Conservation (phyloP, 2,113 vertebrate genomes). For the Lepus europaeus region DNA sequence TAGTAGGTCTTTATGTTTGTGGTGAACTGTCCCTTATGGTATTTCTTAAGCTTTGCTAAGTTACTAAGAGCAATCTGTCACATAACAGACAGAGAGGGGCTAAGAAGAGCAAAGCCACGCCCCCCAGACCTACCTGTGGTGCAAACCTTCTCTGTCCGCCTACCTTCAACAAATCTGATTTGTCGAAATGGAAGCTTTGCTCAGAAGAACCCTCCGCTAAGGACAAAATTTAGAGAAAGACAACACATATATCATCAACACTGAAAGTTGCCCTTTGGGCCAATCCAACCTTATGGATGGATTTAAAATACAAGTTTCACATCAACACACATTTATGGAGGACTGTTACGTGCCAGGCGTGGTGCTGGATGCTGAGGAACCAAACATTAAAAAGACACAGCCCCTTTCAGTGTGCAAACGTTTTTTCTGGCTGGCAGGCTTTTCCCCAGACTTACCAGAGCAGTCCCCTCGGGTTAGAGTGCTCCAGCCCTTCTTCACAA, state of each 20-base stretch:
- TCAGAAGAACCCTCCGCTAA: constrained; percentile 6
- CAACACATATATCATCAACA: neutral
- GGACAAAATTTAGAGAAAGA: constrained; percentile 38
- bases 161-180: constrained; percentile 6
- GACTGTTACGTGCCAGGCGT: neutral
- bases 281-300: constrained; percentile 62
- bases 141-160: neutral
- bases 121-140: neutral
- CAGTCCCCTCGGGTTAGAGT: constrained; percentile 60
- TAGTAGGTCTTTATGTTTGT: constrained; percentile 23
- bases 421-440: constrained; percentile 68
- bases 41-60: constrained; percentile 51
- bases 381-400: constrained; percentile 56
- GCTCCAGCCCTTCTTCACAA: constrained; percentile 61
- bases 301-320: constrained; percentile 61
- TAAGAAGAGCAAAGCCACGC: neutral
- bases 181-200: constrained; percentile 40
- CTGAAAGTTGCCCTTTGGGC: constrained; percentile 35
- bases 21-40: neutral
- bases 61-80: neutral
- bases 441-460: constrained; percentile 63
- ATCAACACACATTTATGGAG: constrained; percentile 30
- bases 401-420: constrained; percentile 56
- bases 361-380: neutral
- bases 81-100: neutral